A percentile compares a stretch with the other conserved stretches of the same genome.
Conservation (phyloP, 2,113 vertebrate genomes). For the Todiramphus chloris region DNA sequence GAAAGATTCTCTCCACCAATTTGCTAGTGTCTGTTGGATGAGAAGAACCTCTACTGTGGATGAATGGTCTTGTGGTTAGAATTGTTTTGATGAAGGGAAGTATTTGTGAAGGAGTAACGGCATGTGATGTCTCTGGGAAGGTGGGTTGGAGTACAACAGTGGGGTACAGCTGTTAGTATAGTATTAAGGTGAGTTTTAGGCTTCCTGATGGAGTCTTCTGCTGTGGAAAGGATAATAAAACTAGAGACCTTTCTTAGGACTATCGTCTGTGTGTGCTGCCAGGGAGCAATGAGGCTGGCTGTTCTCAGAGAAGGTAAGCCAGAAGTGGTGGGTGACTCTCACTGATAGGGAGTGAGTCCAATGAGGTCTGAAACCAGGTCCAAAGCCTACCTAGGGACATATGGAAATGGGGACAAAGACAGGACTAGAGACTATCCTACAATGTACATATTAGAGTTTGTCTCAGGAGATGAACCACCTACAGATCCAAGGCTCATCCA, state of each 20-base stretch:
- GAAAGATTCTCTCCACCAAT: not conserved
- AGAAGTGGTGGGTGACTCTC: not conserved
- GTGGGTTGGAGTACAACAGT: not conserved
- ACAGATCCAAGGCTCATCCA: not conserved
- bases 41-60: not conserved
- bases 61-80: not conserved
- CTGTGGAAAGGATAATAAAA: not conserved
- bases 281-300: not conserved
- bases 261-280: not conserved
- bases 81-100: accelerated
- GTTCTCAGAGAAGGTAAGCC: not conserved
- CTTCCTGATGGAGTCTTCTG: not conserved
- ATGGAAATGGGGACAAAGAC: not conserved
- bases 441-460: not conserved
- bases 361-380: not conserved
- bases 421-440: not conserved
- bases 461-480: not conserved
- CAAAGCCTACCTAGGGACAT: not conserved
- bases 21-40: not conserved
- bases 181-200: not conserved
- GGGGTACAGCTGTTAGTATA: not conserved
- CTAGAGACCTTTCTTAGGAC: not conserved
- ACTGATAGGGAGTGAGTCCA: not conserved
- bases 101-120: not conserved
- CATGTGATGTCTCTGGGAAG: not conserved